phyloP scores from a whole-genome alignment of 2,888 invertebrate genomes.

The Strigamia maritima region DNA sequence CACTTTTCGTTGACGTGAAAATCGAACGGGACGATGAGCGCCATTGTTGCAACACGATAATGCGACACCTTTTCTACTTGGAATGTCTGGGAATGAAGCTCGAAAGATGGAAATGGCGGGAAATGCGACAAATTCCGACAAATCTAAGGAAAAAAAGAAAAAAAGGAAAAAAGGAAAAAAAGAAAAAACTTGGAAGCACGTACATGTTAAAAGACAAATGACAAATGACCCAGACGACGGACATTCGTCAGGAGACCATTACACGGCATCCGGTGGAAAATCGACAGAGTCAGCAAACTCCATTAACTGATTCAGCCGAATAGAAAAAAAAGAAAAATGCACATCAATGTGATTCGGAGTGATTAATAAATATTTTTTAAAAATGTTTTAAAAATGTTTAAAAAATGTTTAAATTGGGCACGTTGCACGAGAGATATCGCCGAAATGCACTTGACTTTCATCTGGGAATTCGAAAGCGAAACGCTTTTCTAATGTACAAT shows the following conservation, averaged over 20 bases:
- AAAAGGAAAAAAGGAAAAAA: not conserved
- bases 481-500: conserved; percentile 4
- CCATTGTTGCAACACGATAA: not conserved
- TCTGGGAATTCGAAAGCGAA: not conserved
- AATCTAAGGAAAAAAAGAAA: not conserved
- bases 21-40: not conserved
- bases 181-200: not conserved
- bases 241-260: conserved; percentile 24
- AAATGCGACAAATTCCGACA: conserved; percentile 1
- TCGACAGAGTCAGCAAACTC: conserved; percentile 24
- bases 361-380: too few relatives aligned
- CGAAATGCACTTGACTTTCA: conserved; percentile 4
- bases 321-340: not conserved
- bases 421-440: not conserved
- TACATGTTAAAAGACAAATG: conserved; percentile 19
- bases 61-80: not conserved
- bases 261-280: conserved; percentile 23
- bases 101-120: not conserved
- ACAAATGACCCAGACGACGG: conserved; percentile 27
- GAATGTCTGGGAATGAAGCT: not conserved
- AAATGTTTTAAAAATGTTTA: too few relatives aligned
- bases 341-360: too few relatives aligned
- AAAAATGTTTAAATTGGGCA: not conserved
- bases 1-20: not conserved
- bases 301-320: conserved; percentile 24